These are phyloP conservation scores for Meandrusa payeni DNA, from an alignment of 2,888 invertebrate genomes.

Conservation along the genomic window DNA sequence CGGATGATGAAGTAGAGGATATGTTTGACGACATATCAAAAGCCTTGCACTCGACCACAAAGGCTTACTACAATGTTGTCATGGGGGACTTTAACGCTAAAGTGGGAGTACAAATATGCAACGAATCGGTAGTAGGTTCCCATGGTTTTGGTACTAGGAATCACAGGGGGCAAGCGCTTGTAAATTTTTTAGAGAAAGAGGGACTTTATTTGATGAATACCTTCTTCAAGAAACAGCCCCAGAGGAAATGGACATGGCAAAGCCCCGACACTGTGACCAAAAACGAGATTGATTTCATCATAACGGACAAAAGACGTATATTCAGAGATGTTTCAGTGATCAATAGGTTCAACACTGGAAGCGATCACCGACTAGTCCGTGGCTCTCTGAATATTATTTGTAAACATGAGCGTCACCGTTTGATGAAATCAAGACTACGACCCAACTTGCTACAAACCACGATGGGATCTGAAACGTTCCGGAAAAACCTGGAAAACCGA, in stretches of 20 bases:
- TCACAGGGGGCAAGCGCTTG: constrained; percentile 19
- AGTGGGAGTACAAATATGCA: constrained; percentile 9
- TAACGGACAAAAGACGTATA: constrained; percentile 21
- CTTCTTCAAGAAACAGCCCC: constrained; percentile 13
- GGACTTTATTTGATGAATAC: constrained; percentile 1
- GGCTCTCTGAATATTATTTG: constrained; percentile 23
- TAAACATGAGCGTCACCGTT: not conserved
- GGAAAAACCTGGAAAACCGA: constrained; percentile 14
- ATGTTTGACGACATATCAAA: not conserved
- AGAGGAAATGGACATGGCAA: constrained; percentile 12
- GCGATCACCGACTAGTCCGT: constrained; percentile 26
- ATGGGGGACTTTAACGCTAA: constrained; percentile 18
- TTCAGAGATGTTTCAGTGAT: constrained; percentile 27
- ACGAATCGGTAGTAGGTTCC: constrained; percentile 6
- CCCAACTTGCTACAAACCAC: constrained; percentile 3
- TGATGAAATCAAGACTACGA: constrained; percentile 19
- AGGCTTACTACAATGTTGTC: constrained; percentile 12
- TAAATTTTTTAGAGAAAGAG: constrained; percentile 6
- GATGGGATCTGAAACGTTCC: constrained; percentile 5
- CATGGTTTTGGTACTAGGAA: constrained; percentile 11
- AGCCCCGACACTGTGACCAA: constrained; percentile 16
- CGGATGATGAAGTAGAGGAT: not conserved
- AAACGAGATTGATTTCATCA: constrained; percentile 29
- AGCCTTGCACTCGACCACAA: constrained; percentile 8
- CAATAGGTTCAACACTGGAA: constrained; percentile 24